Evolutionary conservation across 2,888 invertebrate genomes (phyloP).

Genomic region (Acrocyrtus sp.): DNA sequence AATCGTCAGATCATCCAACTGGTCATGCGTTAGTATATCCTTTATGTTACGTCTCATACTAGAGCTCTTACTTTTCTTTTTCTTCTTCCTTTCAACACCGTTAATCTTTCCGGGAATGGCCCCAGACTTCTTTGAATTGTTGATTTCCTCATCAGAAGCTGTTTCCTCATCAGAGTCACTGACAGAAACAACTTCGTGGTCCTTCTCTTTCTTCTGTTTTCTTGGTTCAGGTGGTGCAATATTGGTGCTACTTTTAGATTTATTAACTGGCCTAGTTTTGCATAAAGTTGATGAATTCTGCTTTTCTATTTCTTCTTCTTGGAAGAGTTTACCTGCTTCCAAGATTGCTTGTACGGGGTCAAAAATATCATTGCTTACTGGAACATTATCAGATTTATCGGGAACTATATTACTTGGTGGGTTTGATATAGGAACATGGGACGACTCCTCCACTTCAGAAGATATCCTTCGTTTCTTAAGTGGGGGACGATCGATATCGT

Average conservation of each 20-base stretch:
- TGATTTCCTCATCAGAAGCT: constrained; percentile 39
- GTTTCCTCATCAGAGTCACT: constrained; percentile 49
- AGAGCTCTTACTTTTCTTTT: constrained; percentile 49
- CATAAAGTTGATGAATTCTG: not conserved
- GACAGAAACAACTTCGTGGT: constrained; percentile 14
- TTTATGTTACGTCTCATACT: constrained; percentile 82
- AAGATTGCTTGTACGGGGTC: constrained; percentile 34
- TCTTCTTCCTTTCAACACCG: constrained; percentile 55
- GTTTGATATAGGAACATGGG: not conserved
- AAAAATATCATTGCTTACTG: constrained; percentile 9
- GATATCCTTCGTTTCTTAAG: constrained; percentile 24
- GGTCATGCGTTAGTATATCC: constrained; percentile 93
- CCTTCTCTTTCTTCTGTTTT: constrained; percentile 26
- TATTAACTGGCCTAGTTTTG: no score
- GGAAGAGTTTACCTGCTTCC: constrained; percentile 13
- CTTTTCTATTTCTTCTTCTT: constrained; percentile 26
- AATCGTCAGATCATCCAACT: constrained; percentile 90
- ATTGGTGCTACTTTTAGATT: not conserved
- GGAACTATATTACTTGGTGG: not conserved
- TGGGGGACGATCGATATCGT: constrained; percentile 20
- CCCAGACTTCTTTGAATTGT: constrained; percentile 56
- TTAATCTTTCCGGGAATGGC: not conserved
- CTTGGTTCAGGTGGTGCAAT: constrained; percentile 4
- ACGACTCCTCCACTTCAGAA: not conserved
- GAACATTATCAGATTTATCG: no score